Evolutionary conservation across 37 sponge, comb jelly and placozoan genomes (phyloP), one percentile per base, ranked within the genome.

Genomic region (Bolinopsis microptera): DNA sequence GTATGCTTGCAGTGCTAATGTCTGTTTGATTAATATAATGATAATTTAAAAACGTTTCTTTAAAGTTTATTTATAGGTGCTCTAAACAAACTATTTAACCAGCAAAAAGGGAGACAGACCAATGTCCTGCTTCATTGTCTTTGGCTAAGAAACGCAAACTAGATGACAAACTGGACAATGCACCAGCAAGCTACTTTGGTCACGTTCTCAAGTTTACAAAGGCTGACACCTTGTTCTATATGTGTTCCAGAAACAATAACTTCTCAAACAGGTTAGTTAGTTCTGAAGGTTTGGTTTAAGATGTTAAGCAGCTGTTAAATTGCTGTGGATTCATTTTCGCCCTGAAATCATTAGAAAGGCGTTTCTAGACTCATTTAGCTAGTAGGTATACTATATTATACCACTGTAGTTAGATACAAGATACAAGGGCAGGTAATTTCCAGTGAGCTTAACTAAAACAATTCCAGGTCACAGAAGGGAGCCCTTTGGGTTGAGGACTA

Each of bases 161-260:
- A 1, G 80, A 39, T 25, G 90, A 94, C 69, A 96, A 97, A 1
- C 94, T 99, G 31, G 96, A 99, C 93, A 97, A 97, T 70, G 97
- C 96, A 21, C 94, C 96, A 0, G 94, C 99, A 0, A 97, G 97
- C 0, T 99, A 97, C 48, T 94, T 94, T 23, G 99, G 97, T 0
- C 93, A 95, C 26, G 93, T 99, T 26, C 93, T 99, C 82, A 70
- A 92, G 61, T 96, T 97, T 93, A 69, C 61, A 13, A 22, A 41
- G 9, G 27, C 83, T 1, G 94, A 72, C 16, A 40, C 72, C 0
- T 96, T 97, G 93, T 69, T 96, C 93, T 99, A 97, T 94, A 96
- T 99, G 77, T 97, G 96, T 48, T 94, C 97, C n/a, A 30, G 99
- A 28, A 99, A 99, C 95, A 99, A 99, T 94, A 99, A 99, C 94